A percentile compares a stretch with the other conserved stretches of the same genome.
These are phyloP conservation scores for Thamnophis elegans DNA, from an alignment of 2,797 vertebrate genomes.

Conservation along the genomic window DNA sequence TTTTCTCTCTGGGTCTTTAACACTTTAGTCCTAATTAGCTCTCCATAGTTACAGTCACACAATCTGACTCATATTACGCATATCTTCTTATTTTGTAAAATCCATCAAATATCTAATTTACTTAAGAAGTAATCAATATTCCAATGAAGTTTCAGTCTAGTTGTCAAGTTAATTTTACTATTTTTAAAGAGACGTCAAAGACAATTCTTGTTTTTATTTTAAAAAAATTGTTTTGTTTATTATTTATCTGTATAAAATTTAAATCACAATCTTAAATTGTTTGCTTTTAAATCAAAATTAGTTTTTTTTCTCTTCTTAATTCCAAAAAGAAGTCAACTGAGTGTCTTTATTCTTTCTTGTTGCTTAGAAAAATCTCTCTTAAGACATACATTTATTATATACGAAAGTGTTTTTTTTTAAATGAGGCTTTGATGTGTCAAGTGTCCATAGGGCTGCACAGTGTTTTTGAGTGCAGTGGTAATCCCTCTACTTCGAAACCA, in stretches of 20 bases:
- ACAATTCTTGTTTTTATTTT: neutral
- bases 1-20: neutral
- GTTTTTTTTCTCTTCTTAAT: neutral
- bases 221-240: neutral
- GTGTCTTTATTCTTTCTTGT: neutral
- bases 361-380: neutral
- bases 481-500: neutral
- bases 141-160: neutral
- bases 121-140: neutral
- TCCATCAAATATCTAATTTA: neutral
- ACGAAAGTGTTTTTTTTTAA: neutral
- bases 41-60: neutral
- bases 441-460: neutral
- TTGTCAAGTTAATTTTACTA: neutral
- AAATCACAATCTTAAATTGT: neutral
- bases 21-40: neutral
- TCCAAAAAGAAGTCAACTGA: neutral
- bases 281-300: neutral
- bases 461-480: neutral
- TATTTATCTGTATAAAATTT: neutral
- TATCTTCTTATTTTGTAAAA: neutral
- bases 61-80: neutral
- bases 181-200: neutral
- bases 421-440: neutral
- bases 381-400: neutral